A percentile compares a stretch with the other conserved stretches of the same genome.
Evolutionary conservation across 2,888 invertebrate species (phyloP).

Genomic region (Cataglyphis rosenhaueri): DNA sequence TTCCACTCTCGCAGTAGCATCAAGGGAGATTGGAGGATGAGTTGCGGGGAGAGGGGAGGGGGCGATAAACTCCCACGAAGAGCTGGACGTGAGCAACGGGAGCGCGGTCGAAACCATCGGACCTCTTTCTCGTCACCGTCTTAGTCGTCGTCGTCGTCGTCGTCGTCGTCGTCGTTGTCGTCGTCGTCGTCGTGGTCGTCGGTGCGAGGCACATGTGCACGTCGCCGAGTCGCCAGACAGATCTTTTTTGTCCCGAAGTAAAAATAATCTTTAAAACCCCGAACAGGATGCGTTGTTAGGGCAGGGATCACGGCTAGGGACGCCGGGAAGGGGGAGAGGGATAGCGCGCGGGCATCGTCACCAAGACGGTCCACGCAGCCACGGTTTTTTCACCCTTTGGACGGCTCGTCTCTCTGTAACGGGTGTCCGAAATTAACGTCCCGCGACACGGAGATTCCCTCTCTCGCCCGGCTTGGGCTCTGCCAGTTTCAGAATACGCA

Average conservation of each 20-base stretch:
- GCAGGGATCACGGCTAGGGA: constrained; percentile 65
- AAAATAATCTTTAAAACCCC: constrained; percentile 86
- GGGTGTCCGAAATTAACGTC: constrained; percentile 84
- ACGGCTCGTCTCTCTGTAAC: constrained; percentile 81
- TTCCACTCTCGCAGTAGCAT: constrained; percentile 43
- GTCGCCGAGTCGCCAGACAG: constrained; percentile 84
- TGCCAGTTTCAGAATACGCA: constrained; percentile 12
- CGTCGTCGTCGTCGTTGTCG: constrained; percentile 59
- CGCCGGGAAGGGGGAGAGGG: constrained; percentile 52
- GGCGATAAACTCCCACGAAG: constrained; percentile 76
- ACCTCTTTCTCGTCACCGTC: constrained; percentile 56
- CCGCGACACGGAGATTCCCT: constrained; percentile 49
- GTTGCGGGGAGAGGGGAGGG: neutral
- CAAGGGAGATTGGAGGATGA: constrained; percentile 17
- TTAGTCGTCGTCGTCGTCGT: constrained; percentile 52
- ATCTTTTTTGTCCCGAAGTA: constrained; percentile 85
- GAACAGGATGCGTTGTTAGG: constrained; percentile 84
- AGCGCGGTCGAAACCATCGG: constrained; percentile 69
- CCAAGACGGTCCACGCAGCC: constrained; percentile 79
- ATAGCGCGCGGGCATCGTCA: constrained; percentile 80
- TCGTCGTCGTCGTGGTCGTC: constrained; percentile 61
- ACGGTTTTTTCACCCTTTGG: constrained; percentile 84
- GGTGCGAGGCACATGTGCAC: constrained; percentile 80
- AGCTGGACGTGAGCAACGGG: constrained; percentile 73
- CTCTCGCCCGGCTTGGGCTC: constrained; percentile 17